Conservation (phyloP, 1,140 invertebrate genomes). For the Prorops nasuta region DNA sequence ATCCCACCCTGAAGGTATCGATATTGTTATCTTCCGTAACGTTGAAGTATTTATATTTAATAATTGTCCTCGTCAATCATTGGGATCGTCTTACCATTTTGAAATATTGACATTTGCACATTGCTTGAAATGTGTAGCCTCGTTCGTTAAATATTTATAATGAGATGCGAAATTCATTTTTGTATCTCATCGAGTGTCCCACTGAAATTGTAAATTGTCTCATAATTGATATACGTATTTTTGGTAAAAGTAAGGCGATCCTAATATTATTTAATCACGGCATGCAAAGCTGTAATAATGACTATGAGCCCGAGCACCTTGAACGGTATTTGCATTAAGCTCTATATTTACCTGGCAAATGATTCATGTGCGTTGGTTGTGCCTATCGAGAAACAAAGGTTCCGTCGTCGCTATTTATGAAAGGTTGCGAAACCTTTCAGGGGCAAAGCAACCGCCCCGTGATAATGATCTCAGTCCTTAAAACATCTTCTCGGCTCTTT, state of each 20-base stretch:
- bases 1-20: constrained; percentile 29
- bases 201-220: no score
- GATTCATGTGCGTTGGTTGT: constrained; percentile 12
- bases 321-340: background rate
- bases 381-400: constrained; percentile 6
- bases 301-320: background rate
- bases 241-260: constrained; percentile 7
- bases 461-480: constrained; percentile 2
- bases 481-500: no score
- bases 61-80: constrained; percentile 10
- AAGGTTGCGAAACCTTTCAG: constrained; percentile 4
- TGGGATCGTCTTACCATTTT: constrained; percentile 14
- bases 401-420: constrained; percentile 2
- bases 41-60: constrained; percentile 28
- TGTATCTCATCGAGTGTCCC: no score
- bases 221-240: constrained; percentile 1
- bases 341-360: background rate
- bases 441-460: background rate
- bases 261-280: constrained; percentile 1
- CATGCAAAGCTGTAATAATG: background rate
- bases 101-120: constrained; percentile 13
- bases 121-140: constrained; percentile 2
- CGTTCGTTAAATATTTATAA: no score
- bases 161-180: no score
- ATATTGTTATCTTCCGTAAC: constrained; percentile 26